A percentile compares a stretch with the other conserved stretches of the same genome.
Conservation (phyloP, 2,113 vertebrate genomes). For the Tachycineta bicolor region DNA sequence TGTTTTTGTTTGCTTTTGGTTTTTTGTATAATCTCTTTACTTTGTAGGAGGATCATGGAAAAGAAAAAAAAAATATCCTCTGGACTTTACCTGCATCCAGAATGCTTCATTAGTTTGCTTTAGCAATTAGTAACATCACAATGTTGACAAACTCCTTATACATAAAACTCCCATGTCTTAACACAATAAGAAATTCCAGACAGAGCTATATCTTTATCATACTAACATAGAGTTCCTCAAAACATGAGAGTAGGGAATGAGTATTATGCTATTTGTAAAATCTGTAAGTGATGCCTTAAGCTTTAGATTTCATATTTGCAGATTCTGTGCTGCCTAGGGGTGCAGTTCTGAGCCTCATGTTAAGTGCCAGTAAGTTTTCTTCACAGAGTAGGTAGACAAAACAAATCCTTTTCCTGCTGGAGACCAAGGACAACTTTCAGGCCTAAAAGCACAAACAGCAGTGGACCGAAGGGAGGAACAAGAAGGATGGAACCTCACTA, state of each 20-base stretch:
- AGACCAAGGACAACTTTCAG: no score
- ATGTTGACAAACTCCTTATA: background rate
- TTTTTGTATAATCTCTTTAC: background rate
- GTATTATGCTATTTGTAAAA: background rate
- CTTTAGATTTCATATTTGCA: no score
- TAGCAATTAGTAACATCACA: background rate
- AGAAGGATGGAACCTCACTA: no score
- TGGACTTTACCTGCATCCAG: background rate
- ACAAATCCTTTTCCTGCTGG: no score
- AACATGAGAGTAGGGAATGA: background rate
- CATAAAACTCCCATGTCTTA: accelerated
- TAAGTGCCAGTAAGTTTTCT: no score
- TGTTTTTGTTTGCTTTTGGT: background rate
- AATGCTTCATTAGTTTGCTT: background rate
- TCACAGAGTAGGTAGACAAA: no score
- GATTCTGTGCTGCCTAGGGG: no score
- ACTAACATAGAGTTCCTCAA: background rate
- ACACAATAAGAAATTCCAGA: background rate
- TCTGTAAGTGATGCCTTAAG: background rate
- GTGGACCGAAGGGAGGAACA: no score
- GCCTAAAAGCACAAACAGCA: no score
- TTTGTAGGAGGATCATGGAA: background rate
- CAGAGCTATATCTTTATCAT: background rate
- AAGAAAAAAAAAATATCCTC: background rate
- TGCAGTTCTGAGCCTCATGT: no score